Evolutionary conservation across 2,113 vertebrate genomes (phyloP), one percentile per base, ranked within the genome.

Genomic region (Zosterops borbonicus): DNA sequence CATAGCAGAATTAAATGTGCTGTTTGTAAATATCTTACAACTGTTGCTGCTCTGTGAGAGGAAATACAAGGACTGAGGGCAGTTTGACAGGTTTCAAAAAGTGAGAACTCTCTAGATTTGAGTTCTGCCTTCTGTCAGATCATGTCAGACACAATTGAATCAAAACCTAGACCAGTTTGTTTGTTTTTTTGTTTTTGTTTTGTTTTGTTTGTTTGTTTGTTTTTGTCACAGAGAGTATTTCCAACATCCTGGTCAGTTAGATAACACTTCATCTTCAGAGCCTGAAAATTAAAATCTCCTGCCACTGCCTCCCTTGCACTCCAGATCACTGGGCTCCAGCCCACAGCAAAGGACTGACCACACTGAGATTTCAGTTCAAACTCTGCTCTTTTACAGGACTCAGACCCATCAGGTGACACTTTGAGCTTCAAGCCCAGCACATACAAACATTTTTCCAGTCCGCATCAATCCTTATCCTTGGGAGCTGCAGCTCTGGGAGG

Each of bases 311-410:
- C 71, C 10, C 65, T 71, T 5, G 29, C 6, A 77, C 39, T 39
- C 11, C 39, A 39, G 39, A n/a, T 21, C 31, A 33, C 31, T 35
- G 33, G 56, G 12, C 35, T 24, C 7, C 39, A 60, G 74, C 47
- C 85, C 58, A 18, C 25, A 50, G 21, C 31, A 44, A 27, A 86
- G 71, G n/a, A 8, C 15, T 31, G 52, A 64, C 18, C 46, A n/a
- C 0, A 0, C 55, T 64, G 52, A 29, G 22, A 27, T 39, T 59
- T 16, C 56, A 41, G 31, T 9, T 13, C 6, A 19, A 55, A 41
- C 5, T 20, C 73, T 29, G 37, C 52, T 81, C 46, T 37, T 64
- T 22, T 2, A 9, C 0, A 9, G 42, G 56, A 24, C 6, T 83
- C 70, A 39, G 39, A 22, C 3, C 70, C 44, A 35, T 2, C 46